Conservation (phyloP, 1,140 invertebrate genomes). For the Philaenus spumarius region DNA sequence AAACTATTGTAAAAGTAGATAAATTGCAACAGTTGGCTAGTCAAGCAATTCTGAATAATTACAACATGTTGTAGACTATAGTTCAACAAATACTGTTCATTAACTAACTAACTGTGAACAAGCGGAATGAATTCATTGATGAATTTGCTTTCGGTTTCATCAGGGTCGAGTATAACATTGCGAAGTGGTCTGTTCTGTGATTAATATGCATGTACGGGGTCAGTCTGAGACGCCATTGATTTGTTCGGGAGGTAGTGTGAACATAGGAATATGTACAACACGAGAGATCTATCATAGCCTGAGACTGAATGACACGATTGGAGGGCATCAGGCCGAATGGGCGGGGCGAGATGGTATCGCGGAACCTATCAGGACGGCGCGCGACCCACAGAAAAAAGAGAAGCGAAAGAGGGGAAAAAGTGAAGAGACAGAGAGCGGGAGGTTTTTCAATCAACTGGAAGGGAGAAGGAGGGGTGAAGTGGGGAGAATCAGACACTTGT, state of each 20-base stretch:
- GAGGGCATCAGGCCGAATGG: constrained; percentile 9
- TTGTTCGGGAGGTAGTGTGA: not conserved
- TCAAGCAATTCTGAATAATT: no score
- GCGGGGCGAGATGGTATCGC: constrained; percentile 19
- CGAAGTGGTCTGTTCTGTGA: not conserved
- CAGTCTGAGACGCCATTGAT: constrained; percentile 5
- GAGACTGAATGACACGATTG: constrained; percentile 17
- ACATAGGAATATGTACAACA: not conserved
- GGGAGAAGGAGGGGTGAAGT: constrained; percentile 9
- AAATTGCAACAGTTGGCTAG: no score
- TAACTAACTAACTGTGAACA: no score
- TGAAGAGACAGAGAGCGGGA: constrained; percentile 15
- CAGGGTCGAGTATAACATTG: no score
- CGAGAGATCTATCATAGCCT: constrained; percentile 13
- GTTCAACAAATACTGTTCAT: no score
- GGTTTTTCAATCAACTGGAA: constrained; percentile 13
- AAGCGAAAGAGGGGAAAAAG: constrained; percentile 21
- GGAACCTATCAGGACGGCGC: constrained; percentile 19
- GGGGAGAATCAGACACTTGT: constrained; percentile 8
- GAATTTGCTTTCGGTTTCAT: no score
- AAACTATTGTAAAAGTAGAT: no score
- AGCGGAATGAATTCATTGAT: no score
- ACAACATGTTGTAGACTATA: no score
- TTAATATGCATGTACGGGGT: constrained; percentile 14
- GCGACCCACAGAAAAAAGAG: constrained; percentile 18